A percentile compares a stretch with the other conserved stretches of the same genome.
Conservation (phyloP, 2,113 vertebrate species). For the Mystacornis crossleyi region DNA sequence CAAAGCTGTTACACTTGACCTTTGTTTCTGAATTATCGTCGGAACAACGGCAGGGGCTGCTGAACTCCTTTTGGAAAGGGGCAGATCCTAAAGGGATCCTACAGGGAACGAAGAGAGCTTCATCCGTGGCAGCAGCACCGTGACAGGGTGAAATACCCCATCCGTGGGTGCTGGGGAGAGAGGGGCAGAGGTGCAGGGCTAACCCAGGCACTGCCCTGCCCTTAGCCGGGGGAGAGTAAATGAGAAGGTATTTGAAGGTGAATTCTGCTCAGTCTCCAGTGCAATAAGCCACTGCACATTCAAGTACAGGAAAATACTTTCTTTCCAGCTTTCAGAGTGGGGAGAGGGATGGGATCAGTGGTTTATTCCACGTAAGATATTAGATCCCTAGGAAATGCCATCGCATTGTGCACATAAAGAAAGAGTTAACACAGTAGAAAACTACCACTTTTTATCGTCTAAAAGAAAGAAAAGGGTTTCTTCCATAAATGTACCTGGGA, state of each 20-base stretch:
- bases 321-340: background rate
- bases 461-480: background rate
- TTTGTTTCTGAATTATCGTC: slow-evolving; percentile 20
- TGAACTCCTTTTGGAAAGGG: background rate
- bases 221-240: accelerated
- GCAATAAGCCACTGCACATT: background rate
- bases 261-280: background rate
- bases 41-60: background rate
- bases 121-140: background rate
- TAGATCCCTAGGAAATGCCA: background rate
- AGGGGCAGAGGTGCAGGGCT: background rate
- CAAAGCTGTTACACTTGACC: slow-evolving; percentile 40
- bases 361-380: background rate
- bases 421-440: background rate
- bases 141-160: background rate
- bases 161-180: background rate
- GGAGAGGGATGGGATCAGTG: background rate
- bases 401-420: background rate
- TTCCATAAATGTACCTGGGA: background rate
- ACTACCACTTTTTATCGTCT: background rate
- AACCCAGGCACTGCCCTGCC: background rate
- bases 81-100: background rate
- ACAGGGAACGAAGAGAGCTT: background rate
- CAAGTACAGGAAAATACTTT: background rate
- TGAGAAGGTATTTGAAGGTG: background rate